A percentile compares a stretch with the other conserved stretches of the same genome.
Evolutionary conservation across 1,140 invertebrate genomes (phyloP).

Genomic region (Drosophila rufa): DNA sequence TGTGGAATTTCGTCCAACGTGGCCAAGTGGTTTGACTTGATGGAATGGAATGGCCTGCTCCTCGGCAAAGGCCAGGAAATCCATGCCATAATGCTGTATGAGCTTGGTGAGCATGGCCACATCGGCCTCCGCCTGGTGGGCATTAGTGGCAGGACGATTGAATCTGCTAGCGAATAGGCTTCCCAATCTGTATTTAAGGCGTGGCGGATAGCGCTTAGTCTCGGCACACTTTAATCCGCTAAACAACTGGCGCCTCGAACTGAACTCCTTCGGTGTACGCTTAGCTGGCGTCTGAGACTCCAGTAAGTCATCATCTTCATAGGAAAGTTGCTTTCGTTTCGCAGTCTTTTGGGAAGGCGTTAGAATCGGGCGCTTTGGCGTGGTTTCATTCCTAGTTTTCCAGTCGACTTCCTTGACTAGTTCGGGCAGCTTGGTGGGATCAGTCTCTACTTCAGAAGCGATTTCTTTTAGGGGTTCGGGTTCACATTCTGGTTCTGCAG

Average conservation of each 20-base stretch:
- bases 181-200: slow-evolving; percentile 85
- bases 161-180: slow-evolving; percentile 86
- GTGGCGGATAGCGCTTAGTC: slow-evolving; percentile 58
- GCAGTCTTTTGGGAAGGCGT: neutral
- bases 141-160: slow-evolving; percentile 76
- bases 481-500: neutral
- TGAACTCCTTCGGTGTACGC: slow-evolving; percentile 1
- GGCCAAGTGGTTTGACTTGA: slow-evolving; percentile 58
- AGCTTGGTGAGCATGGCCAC: slow-evolving; percentile 87
- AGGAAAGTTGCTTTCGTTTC: slow-evolving; percentile 41
- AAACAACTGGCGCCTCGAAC: slow-evolving; percentile 57
- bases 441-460: slow-evolving; percentile 19
- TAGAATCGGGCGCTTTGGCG: slow-evolving; percentile 77
- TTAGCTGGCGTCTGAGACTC: slow-evolving; percentile 20
- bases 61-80: slow-evolving; percentile 87
- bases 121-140: slow-evolving; percentile 88
- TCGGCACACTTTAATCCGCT: slow-evolving; percentile 40
- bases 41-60: slow-evolving; percentile 85
- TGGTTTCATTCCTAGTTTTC: slow-evolving; percentile 84
- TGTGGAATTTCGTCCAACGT: neutral
- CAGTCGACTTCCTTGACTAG: slow-evolving; percentile 36
- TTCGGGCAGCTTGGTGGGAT: slow-evolving; percentile 18
- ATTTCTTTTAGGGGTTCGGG: slow-evolving; percentile 81
- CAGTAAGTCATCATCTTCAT: slow-evolving; percentile 17
- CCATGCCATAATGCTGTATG: slow-evolving; percentile 85